Base-by-base conservation (phyloP, 1,140 invertebrate species). In the Neodiprion pinetum region DNA sequence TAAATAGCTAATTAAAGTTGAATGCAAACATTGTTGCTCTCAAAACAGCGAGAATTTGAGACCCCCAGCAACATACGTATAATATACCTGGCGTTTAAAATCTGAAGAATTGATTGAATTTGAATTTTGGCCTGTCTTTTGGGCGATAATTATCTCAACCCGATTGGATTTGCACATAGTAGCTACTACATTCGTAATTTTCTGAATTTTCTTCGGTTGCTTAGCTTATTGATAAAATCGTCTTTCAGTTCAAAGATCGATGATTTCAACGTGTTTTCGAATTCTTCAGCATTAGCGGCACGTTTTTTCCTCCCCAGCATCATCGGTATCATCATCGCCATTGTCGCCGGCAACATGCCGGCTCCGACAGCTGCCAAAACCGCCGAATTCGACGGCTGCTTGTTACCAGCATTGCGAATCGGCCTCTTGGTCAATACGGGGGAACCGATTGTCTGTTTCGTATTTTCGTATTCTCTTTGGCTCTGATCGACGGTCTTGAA, bases 271-370 rank as follows among this genome's bases (percentile, higher is more conserved):
- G 53, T 61, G 53, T 61, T 61, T 61, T 61, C 53, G 11, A 61
- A 17, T 17, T 61, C 53, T 17, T 61, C 53, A 17, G 53, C 4
- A 61, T 61, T 61, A 4, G 53, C 11, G n/a, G 53, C 11, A 14
- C 53, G 53, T 11, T 12, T 90, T 79, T 90, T 89, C 75, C 91
- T 86, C 3, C 91, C 92, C 65, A 94, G 86, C 82, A 94, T 92
- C 90, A 95, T 93, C 1, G 94, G 94, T 48, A 94, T 91, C 76
- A 95, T 90, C 92, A 95, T 93, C 1, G 93, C 94, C 91, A 95
- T 93, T 0, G 93, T 94, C 0, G 93, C 94, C 17, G 94, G 94
- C 49, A 95, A 85, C 91, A 95, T 93, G 1, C 93, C 94, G 48
- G 94, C 93, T 2, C 93, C 92, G 7, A 94, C 93, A 5, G 93